phyloP scores from a whole-genome alignment of 2,797 vertebrate species.

The Notolabrus celidotus region DNA sequence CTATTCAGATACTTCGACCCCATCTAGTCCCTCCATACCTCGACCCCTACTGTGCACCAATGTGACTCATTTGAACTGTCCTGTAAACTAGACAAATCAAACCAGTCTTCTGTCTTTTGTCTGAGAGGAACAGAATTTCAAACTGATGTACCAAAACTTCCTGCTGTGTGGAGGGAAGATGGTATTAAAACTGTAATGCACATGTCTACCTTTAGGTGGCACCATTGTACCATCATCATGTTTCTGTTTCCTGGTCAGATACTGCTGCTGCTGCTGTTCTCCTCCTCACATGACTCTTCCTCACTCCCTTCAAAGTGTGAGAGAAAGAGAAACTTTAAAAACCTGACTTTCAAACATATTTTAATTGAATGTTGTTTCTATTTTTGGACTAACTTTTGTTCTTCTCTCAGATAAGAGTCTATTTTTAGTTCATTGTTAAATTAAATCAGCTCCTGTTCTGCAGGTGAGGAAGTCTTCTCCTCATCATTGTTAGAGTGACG shows the following conservation, averaged over 20 bases:
- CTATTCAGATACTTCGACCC: no score
- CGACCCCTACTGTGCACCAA: no score
- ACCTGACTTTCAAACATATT: conserved; percentile 66
- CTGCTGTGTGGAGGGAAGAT: not conserved
- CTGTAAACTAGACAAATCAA: no score
- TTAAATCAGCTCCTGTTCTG: conserved; percentile 44
- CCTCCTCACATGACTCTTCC: conserved; percentile 2
- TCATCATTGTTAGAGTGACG: not conserved
- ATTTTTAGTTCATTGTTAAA: conserved; percentile 59
- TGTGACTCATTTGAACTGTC: no score
- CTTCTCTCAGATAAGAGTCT: conserved; percentile 21
- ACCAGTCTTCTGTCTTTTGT: no score
- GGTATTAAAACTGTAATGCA: not conserved
- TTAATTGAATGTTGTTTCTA: conserved; percentile 51
- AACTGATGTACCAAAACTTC: no score
- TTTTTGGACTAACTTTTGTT: conserved; percentile 36
- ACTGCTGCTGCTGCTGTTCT: not conserved
- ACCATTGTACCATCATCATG: conserved; percentile 25
- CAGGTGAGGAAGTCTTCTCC: conserved; percentile 5
- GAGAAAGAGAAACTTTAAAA: conserved; percentile 3
- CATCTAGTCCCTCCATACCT: no score
- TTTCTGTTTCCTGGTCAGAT: not conserved
- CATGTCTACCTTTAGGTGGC: conserved; percentile 46
- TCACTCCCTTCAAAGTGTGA: conserved; percentile 9
- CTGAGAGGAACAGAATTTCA: no score